These are phyloP conservation scores for Caenorhabditis plicata DNA, from an alignment of 2,888 invertebrate genomes.

Conservation along the genomic window DNA sequence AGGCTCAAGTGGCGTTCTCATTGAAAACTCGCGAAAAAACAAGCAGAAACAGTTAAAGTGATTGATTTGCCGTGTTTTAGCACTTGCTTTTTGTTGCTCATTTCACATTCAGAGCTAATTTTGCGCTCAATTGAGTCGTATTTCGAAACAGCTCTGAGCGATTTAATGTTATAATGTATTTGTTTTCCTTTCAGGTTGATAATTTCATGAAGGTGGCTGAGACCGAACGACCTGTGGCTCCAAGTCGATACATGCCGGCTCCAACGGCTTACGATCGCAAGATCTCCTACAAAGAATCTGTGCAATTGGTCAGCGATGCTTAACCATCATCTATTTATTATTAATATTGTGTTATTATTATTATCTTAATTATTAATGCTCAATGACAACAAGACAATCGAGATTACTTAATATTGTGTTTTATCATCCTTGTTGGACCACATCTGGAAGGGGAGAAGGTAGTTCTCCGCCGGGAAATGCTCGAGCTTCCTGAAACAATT, in stretches of 20 bases:
- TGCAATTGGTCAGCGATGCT: no score
- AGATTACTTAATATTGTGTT: conserved; percentile 34
- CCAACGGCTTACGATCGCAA: neutral
- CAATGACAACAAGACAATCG: no score
- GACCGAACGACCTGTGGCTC: conserved; percentile 41
- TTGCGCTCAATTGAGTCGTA: no score
- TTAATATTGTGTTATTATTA: no score
- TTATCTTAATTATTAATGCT: no score
- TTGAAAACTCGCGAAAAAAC: conserved; percentile 31
- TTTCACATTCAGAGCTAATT: no score
- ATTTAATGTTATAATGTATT: neutral
- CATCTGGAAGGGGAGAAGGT: conserved; percentile 48
- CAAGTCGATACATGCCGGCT: conserved; percentile 17
- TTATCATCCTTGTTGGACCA: conserved; percentile 53
- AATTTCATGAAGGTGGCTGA: conserved; percentile 63
- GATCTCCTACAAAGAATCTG: no score
- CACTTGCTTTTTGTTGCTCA: no score
- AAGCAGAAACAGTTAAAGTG: no score
- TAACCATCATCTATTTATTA: no score
- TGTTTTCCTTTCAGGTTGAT: conserved; percentile 47
- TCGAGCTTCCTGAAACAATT: conserved; percentile 48
- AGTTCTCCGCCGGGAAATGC: conserved; percentile 40
- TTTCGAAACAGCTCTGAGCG: no score
- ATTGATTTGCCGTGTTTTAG: no score
- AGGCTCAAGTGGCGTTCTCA: conserved; percentile 55